A percentile compares a stretch with the other conserved stretches of the same genome.
Conservation (phyloP, 2,888 invertebrate species). For the Holacanthella duospinosa region DNA sequence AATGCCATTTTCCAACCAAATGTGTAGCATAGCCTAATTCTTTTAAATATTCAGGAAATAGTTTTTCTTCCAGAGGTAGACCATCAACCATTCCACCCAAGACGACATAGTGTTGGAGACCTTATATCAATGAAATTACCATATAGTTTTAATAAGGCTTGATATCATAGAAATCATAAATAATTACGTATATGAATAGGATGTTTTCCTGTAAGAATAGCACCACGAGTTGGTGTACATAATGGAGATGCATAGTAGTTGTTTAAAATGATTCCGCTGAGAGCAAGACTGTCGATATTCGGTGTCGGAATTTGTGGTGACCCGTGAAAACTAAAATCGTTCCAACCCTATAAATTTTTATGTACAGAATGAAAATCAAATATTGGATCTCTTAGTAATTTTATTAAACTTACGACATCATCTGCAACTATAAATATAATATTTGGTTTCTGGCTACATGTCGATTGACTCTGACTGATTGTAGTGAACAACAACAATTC, state of each 20-base stretch:
- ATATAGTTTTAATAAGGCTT: background rate
- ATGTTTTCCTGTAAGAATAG: constrained; percentile 65
- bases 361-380: background rate
- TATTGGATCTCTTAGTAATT: no score
- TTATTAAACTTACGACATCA: constrained; percentile 43
- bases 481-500: no score
- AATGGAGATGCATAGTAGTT: constrained; percentile 75
- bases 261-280: constrained; percentile 71
- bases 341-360: constrained; percentile 61
- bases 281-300: constrained; percentile 77
- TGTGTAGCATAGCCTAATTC: constrained; percentile 64
- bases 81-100: constrained; percentile 58
- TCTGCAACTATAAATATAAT: constrained; percentile 46
- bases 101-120: constrained; percentile 62
- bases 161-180: constrained; percentile 18
- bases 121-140: constrained; percentile 41
- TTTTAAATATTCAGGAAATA: constrained; percentile 59
- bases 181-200: constrained; percentile 68
- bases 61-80: constrained; percentile 55
- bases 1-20: constrained; percentile 78
- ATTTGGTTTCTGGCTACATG: constrained; percentile 38
- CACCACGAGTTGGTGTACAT: constrained; percentile 47
- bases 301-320: constrained; percentile 78
- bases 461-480: no score
- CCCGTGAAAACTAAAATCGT: constrained; percentile 83